phyloP scores from a whole-genome alignment of 2,797 vertebrate species.

The Arremon brunneinucha region DNA sequence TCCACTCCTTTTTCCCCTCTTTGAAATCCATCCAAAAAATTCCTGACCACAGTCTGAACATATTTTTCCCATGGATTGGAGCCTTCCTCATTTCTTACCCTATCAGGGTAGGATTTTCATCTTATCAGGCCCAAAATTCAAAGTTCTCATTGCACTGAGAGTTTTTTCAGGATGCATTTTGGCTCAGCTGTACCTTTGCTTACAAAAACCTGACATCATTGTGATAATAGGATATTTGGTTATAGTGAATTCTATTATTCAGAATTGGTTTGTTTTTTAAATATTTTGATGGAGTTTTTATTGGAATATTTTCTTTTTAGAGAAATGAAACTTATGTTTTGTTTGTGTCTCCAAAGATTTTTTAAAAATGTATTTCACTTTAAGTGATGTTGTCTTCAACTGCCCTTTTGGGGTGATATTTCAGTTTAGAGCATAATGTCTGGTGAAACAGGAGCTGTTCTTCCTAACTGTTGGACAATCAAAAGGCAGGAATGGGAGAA shows the following conservation, averaged over 20 bases:
- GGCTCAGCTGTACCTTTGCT: background rate
- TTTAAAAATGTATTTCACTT: background rate
- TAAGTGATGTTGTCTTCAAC: background rate
- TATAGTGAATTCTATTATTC: background rate
- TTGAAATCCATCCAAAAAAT: background rate
- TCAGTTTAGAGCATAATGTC: background rate
- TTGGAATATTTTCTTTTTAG: background rate
- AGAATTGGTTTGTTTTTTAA: background rate
- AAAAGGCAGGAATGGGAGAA: background rate
- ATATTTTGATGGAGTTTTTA: background rate
- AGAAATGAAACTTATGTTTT: background rate
- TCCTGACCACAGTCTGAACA: background rate
- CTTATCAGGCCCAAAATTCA: background rate
- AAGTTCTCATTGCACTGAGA: background rate
- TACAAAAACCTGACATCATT: background rate
- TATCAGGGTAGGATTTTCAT: background rate
- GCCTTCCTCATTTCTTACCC: background rate
- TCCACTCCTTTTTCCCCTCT: background rate
- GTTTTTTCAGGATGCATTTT: background rate
- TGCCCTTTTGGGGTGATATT: background rate
- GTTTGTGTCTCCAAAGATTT: background rate
- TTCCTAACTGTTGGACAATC: background rate
- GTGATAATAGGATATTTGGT: background rate
- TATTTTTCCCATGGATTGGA: background rate
- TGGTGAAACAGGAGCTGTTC: background rate